Evolutionary conservation across 2,113 vertebrate species (phyloP).

Genomic region (Gymnogyps californianus): DNA sequence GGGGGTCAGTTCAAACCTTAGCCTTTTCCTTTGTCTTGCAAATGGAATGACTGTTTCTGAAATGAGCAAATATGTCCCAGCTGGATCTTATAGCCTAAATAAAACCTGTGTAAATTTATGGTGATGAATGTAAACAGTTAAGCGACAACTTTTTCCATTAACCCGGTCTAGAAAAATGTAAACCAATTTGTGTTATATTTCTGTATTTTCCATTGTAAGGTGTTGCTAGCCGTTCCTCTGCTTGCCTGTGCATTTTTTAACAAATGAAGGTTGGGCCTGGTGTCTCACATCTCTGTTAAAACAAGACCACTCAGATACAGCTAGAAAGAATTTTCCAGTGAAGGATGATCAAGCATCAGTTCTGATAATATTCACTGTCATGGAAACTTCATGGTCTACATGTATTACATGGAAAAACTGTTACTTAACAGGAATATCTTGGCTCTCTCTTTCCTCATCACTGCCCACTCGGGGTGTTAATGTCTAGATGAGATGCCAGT

Average conservation of each 20-base stretch:
- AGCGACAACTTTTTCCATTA: not conserved
- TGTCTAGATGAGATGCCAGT: not conserved
- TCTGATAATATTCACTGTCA: not conserved
- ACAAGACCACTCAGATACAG: not conserved
- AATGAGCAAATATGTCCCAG: not conserved
- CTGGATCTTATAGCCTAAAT: not conserved
- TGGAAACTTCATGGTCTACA: not conserved
- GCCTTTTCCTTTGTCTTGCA: not conserved
- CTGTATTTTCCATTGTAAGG: not conserved
- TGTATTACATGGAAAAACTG: not conserved
- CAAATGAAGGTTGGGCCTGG: not conserved
- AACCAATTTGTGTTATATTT: not conserved
- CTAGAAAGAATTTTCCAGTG: not conserved
- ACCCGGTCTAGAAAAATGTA: not conserved
- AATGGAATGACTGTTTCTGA: not conserved
- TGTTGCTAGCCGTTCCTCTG: not conserved
- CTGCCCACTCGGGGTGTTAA: not conserved
- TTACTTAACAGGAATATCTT: not conserved
- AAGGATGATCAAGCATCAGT: not conserved
- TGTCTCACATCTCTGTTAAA: not conserved
- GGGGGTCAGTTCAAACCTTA: not conserved
- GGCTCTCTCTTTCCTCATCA: not conserved
- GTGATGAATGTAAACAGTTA: not conserved
- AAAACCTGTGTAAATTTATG: constrained; percentile 9
- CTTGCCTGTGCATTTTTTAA: not conserved